phyloP scores from a whole-genome alignment of 2,888 invertebrate species.

The Unio delphinus region DNA sequence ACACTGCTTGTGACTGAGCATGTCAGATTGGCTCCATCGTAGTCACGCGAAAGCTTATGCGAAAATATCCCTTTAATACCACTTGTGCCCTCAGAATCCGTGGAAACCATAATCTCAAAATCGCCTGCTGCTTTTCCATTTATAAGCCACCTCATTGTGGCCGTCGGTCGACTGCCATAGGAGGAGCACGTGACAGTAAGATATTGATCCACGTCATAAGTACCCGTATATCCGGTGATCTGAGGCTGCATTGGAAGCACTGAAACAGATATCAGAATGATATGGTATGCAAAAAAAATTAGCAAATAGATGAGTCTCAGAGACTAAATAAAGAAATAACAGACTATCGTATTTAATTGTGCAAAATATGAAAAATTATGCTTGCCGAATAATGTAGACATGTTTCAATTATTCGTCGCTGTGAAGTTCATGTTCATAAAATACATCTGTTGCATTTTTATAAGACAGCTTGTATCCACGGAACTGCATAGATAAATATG shows the following conservation, averaged over 20 bases:
- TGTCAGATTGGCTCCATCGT: conserved; percentile 24
- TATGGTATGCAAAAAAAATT: no score
- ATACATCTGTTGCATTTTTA: no score
- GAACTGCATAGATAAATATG: no score
- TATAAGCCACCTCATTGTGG: conserved; percentile 18
- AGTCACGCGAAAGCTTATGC: conserved; percentile 15
- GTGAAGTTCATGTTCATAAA: no score
- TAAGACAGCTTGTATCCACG: no score
- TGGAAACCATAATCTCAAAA: conserved; percentile 18
- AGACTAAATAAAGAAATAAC: no score
- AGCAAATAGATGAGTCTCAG: no score
- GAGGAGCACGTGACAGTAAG: conserved; percentile 14
- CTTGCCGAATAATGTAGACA: no score
- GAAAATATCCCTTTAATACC: conserved; percentile 16
- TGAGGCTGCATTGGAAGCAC: conserved; percentile 20
- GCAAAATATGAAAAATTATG: no score
- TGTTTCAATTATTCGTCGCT: no score
- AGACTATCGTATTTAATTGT: no score
- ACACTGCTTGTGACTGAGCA: conserved; percentile 29
- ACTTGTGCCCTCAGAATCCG: conserved; percentile 19
- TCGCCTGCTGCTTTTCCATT: conserved; percentile 15
- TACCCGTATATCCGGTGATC: conserved; percentile 20
- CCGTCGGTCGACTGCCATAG: conserved; percentile 20
- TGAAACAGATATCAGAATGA: conserved; percentile 4
- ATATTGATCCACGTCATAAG: conserved; percentile 17